Evolutionary conservation across 2,797 vertebrate genomes (phyloP).

Genomic region (Amphiprion clarkii): DNA sequence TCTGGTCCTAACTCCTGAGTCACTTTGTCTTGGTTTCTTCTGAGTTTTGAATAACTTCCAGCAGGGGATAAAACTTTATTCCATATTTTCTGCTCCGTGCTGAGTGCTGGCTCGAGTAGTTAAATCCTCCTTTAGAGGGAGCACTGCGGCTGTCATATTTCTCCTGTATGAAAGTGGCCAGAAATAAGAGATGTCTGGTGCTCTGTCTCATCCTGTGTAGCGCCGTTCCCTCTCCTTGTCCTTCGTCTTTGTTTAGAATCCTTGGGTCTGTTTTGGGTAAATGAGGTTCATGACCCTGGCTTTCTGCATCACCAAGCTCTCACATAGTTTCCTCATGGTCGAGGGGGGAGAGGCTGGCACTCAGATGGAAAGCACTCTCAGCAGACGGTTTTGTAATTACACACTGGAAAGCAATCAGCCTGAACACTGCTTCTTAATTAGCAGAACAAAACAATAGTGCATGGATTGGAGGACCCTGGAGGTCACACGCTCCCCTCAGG

Average conservation of each 20-base stretch:
- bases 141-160: constrained; percentile 61
- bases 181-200: constrained; percentile 39
- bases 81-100: constrained; percentile 19
- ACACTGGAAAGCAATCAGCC: constrained; percentile 88
- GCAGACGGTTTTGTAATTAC: constrained; percentile 87
- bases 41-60: constrained; percentile 51
- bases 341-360: constrained; percentile 71
- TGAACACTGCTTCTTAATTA: constrained; percentile 88
- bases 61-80: constrained; percentile 37
- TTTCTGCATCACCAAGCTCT: constrained; percentile 72
- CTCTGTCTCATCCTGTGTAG: constrained; percentile 30
- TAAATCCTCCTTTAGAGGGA: constrained; percentile 68
- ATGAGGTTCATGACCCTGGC: constrained; percentile 74
- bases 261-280: constrained; percentile 73
- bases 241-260: constrained; percentile 72
- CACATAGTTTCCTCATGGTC: constrained; percentile 68
- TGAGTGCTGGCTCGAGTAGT: constrained; percentile 37
- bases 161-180: constrained; percentile 31
- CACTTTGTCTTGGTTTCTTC: constrained; percentile 31
- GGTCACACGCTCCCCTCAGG: constrained; percentile 74
- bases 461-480: constrained; percentile 78
- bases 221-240: constrained; percentile 42
- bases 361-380: constrained; percentile 80
- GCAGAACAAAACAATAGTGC: constrained; percentile 85
- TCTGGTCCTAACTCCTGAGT: constrained; percentile 44